Evolutionary conservation across 35 echinoderm and acorn worm genomes (phyloP).

Genomic region (Eucidaris tribuloides): DNA sequence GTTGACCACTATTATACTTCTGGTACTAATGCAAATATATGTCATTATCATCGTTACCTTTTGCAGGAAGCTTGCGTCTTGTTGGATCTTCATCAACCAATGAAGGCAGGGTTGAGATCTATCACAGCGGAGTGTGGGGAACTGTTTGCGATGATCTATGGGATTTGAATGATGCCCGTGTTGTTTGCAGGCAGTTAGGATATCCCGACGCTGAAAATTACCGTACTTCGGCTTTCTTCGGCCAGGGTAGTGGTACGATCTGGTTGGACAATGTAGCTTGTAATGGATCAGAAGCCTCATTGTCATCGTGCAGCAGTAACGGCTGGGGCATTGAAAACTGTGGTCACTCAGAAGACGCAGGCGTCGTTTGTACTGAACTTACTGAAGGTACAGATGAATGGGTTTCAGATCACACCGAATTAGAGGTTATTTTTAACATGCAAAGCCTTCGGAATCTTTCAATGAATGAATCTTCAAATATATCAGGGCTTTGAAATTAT

Average conservation of each 20-base stretch:
- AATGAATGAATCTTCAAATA: too few species aligned
- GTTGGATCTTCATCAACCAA: too few species aligned
- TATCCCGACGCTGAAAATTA: conserved; percentile 44
- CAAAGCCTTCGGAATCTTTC: too few species aligned
- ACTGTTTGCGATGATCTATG: conserved; percentile 73
- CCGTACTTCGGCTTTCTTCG: conserved; percentile 38
- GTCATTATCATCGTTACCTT: too few species aligned
- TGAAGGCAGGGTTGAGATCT: conserved; percentile 78
- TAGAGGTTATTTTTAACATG: too few species aligned
- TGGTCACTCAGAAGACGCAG: not conserved
- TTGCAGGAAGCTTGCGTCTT: too few species aligned
- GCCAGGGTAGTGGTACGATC: conserved; percentile 59
- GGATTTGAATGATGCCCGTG: conserved; percentile 30
- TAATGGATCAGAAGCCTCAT: not conserved
- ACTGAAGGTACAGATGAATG: too few species aligned
- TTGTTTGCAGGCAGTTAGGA: conserved; percentile 77
- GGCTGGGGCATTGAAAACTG: not conserved
- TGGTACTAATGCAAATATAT: too few species aligned
- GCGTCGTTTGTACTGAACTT: not conserved
- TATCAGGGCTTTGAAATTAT: too few species aligned
- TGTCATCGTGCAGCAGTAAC: not conserved
- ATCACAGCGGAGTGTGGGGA: conserved; percentile 60
- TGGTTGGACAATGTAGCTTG: not conserved
- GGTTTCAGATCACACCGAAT: too few species aligned
- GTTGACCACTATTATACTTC: too few species aligned